Conservation (phyloP, 2,888 invertebrate genomes). For the Diachrysia chrysitis region DNA sequence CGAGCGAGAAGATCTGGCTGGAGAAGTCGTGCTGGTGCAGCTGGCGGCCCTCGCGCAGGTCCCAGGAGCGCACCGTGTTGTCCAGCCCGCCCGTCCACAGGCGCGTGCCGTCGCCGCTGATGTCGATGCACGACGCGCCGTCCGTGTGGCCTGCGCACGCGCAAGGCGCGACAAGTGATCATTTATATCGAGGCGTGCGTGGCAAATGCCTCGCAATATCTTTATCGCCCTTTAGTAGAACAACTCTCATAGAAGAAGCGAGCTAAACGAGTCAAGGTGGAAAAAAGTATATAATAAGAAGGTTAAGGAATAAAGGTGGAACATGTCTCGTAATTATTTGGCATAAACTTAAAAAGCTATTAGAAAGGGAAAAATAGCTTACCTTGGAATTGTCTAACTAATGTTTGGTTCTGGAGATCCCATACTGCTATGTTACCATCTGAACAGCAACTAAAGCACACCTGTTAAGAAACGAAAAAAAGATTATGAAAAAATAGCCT, state of each 20-base stretch:
- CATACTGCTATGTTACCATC: constrained; percentile 99
- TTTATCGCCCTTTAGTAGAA: too few species aligned
- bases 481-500: too few species aligned
- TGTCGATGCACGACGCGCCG: constrained; percentile 99
- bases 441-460: constrained; percentile 99
- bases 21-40: constrained; percentile 98
- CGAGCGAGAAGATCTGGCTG: constrained; percentile 95
- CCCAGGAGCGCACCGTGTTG: constrained; percentile 99
- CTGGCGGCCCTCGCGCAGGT: constrained; percentile 97
- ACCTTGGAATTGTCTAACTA: constrained; percentile 97
- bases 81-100: constrained; percentile 98
- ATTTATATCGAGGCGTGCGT: too few species aligned
- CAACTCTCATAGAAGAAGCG: too few species aligned
- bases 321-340: too few species aligned
- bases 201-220: too few species aligned
- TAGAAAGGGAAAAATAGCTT: constrained; percentile 23
- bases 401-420: constrained; percentile 97
- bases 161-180: too few species aligned
- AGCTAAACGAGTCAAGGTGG: neutral
- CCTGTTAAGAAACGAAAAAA: constrained; percentile 84
- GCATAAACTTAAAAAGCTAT: neutral
- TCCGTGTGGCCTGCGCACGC: constrained; percentile 94
- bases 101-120: constrained; percentile 97
- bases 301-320: too few species aligned
- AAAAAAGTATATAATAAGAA: too few species aligned